A percentile compares a stretch with the other conserved stretches of the same genome.
These are phyloP conservation scores for Eupleurogrammus muticus DNA, from an alignment of 2,797 vertebrate species.

Conservation along the genomic window DNA sequence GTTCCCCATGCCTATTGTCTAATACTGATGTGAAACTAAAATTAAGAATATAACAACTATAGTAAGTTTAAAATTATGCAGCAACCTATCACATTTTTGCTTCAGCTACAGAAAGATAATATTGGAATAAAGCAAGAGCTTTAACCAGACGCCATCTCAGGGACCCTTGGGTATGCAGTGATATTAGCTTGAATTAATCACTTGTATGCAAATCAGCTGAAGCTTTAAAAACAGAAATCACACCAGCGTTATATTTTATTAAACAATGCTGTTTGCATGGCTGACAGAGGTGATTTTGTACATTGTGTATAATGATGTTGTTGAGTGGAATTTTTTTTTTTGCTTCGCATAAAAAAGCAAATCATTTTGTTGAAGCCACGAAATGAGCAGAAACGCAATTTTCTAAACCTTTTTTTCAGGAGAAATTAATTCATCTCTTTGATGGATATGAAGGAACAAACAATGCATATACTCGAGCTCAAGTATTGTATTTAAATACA, in stretches of 20 bases:
- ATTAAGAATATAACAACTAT: not conserved
- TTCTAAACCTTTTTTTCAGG: not conserved
- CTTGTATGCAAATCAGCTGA: conserved; percentile 54
- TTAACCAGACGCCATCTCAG: conserved; percentile 14
- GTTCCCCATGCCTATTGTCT: conserved; percentile 9
- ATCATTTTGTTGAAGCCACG: not conserved
- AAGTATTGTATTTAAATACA: not conserved
- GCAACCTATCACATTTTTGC: not conserved
- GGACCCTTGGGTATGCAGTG: conserved; percentile 34
- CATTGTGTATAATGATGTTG: conserved; percentile 17
- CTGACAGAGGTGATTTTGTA: conserved; percentile 28
- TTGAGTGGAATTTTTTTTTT: conserved; percentile 34
- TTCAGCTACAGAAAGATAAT: conserved; percentile 9
- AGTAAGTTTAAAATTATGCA: not conserved
- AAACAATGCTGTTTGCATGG: conserved; percentile 17
- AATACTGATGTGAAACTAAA: conserved; percentile 7
- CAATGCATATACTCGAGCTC: not conserved
- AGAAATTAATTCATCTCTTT: not conserved
- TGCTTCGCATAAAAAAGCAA: conserved; percentile 8
- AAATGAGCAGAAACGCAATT: not conserved
- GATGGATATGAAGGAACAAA: not conserved
- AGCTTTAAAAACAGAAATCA: conserved; percentile 42
- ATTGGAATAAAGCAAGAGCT: conserved; percentile 10
- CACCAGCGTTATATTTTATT: conserved; percentile 51
- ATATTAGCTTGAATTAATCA: conserved; percentile 54